Percentiles rank a stretch among this genome's conserved stretches.
phyloP scores from a whole-genome alignment of 92 coral and sea anemone genomes.

The Diadumene lineata region DNA sequence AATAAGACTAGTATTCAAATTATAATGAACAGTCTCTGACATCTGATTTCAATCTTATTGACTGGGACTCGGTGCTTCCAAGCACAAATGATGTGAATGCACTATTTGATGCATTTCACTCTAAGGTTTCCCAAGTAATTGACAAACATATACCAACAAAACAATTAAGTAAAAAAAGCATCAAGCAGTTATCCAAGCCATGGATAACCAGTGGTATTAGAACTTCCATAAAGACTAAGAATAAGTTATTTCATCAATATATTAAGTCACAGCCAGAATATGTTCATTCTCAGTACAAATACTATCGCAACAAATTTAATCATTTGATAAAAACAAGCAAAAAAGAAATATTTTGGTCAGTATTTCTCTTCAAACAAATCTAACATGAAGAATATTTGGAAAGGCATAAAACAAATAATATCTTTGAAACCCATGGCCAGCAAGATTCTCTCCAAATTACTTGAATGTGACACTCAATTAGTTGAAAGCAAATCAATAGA shows the following conservation, averaged over 20 bases:
- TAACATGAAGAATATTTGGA: too few relatives aligned
- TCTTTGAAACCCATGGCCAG: too few relatives aligned
- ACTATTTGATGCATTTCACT: constrained; percentile 31
- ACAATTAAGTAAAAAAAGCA: constrained; percentile 26
- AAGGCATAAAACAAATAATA: too few relatives aligned
- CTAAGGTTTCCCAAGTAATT: constrained; percentile 9
- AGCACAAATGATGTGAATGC: background rate
- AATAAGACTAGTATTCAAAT: constrained; percentile 41
- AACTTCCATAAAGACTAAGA: constrained; percentile 42
- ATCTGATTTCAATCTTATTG: constrained; percentile 15
- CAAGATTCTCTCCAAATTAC: too few relatives aligned
- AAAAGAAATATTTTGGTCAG: too few relatives aligned
- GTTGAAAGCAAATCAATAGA: too few relatives aligned
- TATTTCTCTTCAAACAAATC: too few relatives aligned
- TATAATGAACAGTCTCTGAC: constrained; percentile 26
- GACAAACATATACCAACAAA: constrained; percentile 39
- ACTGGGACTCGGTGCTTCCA: constrained; percentile 25
- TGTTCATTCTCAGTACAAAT: too few relatives aligned
- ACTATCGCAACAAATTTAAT: too few relatives aligned
- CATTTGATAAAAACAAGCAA: too few relatives aligned
- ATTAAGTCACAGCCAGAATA: constrained; percentile 16
- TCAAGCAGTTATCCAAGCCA: constrained; percentile 43
- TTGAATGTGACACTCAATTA: too few relatives aligned
- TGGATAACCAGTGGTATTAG: constrained; percentile 51
- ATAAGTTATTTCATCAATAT: constrained; percentile 28